Conservation (phyloP, 2,113 vertebrate genomes). For the Danionella cerebrum region DNA sequence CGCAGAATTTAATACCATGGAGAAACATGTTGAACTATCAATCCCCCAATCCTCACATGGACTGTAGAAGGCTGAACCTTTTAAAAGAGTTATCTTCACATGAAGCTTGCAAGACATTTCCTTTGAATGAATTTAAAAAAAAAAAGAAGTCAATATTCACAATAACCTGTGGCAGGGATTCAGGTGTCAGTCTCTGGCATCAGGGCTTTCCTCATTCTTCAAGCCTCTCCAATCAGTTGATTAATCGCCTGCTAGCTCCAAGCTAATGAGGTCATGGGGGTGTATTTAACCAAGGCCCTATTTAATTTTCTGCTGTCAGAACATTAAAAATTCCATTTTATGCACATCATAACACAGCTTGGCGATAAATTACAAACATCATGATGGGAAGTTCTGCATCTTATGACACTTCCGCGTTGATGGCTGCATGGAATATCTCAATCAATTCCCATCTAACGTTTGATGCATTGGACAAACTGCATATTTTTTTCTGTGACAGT, state of each 20-base stretch:
- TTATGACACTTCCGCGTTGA: too few species aligned
- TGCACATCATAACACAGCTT: conserved; percentile 1
- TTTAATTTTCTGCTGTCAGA: conserved; percentile 26
- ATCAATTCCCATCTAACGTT: conserved; percentile 13
- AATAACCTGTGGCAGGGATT: not conserved
- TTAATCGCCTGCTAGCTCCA: conserved; percentile 8
- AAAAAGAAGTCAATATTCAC: not conserved
- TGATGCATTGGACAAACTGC: too few species aligned
- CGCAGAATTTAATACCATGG: too few species aligned
- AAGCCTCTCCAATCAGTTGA: conserved; percentile 19
- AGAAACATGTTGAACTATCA: not conserved
- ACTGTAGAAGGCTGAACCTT: too few species aligned
- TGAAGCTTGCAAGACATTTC: not conserved
- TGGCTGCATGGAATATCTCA: too few species aligned
- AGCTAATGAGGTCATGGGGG: conserved; percentile 28
- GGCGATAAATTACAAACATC: conserved; percentile 5
- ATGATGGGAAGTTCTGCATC: not conserved
- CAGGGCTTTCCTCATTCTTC: conserved; percentile 15
- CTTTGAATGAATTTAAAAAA: not conserved
- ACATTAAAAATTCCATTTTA: conserved; percentile 25
- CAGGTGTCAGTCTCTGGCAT: not conserved
- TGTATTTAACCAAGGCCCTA: conserved; percentile 21
- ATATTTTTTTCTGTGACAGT: too few species aligned
- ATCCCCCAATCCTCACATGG: too few species aligned
- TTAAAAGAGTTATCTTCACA: not conserved